phyloP scores from a whole-genome alignment of 2,113 vertebrate species.

The Phoenicopterus ruber region DNA sequence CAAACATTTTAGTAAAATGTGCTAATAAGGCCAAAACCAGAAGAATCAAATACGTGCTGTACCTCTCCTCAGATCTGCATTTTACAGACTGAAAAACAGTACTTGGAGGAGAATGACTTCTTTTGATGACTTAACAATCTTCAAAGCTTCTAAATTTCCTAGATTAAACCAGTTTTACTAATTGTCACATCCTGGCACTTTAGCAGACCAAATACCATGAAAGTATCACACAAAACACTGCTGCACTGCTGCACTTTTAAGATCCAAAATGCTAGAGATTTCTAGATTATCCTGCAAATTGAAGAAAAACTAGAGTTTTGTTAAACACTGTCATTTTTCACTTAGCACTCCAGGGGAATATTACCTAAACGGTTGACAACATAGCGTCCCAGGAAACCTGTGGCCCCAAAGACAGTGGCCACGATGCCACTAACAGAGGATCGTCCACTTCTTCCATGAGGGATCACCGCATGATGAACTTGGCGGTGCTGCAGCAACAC shows the following conservation, averaged over 20 bases:
- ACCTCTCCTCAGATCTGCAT: neutral
- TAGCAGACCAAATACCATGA: neutral
- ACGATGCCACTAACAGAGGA: slow-evolving; percentile 92
- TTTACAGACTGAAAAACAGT: neutral
- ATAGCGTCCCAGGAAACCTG: slow-evolving; percentile 92
- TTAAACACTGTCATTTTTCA: too few relatives aligned
- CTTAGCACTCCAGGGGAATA: neutral
- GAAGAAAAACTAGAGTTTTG: fast-evolving
- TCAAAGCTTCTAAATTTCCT: neutral
- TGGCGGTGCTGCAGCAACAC: slow-evolving; percentile 73
- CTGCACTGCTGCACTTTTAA: neutral
- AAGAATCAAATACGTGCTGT: neutral
- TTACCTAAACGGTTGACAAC: slow-evolving; percentile 91
- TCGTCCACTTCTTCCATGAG: slow-evolving; percentile 88
- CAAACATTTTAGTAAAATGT: neutral
- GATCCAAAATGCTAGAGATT: neutral
- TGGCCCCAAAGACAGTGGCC: slow-evolving; percentile 94
- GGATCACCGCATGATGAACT: slow-evolving; percentile 83
- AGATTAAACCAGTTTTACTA: neutral
- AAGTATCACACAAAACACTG: neutral
- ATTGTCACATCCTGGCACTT: neutral
- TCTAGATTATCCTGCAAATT: neutral
- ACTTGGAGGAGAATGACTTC: neutral
- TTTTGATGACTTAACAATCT: neutral
- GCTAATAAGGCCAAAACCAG: neutral